These are phyloP conservation scores for Cantharis flavilabris DNA, from an alignment of 2,888 invertebrate genomes.

Conservation along the genomic window DNA sequence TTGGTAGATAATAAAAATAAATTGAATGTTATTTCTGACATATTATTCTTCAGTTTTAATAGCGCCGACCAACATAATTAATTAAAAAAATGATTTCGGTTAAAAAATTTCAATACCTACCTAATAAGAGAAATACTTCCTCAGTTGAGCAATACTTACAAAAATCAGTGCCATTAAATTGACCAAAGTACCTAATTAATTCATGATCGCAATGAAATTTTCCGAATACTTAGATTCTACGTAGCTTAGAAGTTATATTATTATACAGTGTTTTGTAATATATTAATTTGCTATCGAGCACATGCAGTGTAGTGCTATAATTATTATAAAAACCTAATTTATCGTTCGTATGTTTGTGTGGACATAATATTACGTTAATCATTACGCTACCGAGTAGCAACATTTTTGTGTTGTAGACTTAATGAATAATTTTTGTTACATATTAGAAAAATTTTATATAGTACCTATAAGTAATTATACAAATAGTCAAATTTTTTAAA, in stretches of 20 bases:
- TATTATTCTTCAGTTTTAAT: background rate
- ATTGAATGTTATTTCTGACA: background rate
- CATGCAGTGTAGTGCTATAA: conserved; percentile 8
- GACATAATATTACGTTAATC: background rate
- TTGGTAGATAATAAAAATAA: background rate
- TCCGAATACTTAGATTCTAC: conserved; percentile 16
- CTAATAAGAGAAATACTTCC: conserved; percentile 14
- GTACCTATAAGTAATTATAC: background rate
- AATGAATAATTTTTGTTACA: conserved; percentile 1
- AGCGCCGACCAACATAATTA: conserved; percentile 40
- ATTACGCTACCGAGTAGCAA: conserved; percentile 7
- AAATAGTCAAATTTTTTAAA: conserved; percentile 45
- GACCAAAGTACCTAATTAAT: conserved; percentile 26
- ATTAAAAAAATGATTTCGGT: conserved; percentile 33
- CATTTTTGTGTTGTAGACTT: background rate
- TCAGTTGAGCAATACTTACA: conserved; percentile 22
- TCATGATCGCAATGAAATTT: conserved; percentile 22
- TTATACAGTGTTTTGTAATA: conserved; percentile 7
- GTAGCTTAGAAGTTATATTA: conserved; percentile 11
- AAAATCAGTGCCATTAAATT: conserved; percentile 29
- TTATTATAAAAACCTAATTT: background rate
- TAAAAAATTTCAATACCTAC: conserved; percentile 33
- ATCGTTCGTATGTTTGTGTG: conserved; percentile 1
- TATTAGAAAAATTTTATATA: conserved; percentile 6
- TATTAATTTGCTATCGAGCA: conserved; percentile 3